phyloP scores from a whole-genome alignment of 2,113 vertebrate genomes.

The Brachypodius melanocephalos region DNA sequence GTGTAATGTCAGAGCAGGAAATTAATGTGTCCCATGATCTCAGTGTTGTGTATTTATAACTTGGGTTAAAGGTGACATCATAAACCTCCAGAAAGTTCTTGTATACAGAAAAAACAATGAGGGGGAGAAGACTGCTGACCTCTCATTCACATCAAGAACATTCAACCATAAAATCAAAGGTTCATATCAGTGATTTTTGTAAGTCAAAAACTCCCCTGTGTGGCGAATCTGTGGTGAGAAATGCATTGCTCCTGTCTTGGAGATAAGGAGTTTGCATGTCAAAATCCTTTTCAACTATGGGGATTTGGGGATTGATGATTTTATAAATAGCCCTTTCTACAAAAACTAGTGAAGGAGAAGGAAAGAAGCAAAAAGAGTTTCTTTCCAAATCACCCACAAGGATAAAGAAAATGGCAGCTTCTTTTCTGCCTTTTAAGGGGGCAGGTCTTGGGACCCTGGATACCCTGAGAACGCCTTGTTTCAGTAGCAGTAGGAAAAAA shows the following conservation, averaged over 20 bases:
- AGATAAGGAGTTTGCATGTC: not conserved
- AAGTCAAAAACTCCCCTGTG: not conserved
- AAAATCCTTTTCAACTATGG: not conserved
- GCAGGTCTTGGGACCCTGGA: not conserved
- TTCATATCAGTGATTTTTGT: constrained; percentile 4
- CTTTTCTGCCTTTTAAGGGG: not conserved
- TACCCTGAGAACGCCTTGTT: not conserved
- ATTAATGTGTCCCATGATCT: constrained; percentile 34
- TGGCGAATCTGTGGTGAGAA: not conserved
- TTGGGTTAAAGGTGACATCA: constrained; percentile 49
- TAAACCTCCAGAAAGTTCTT: constrained; percentile 54
- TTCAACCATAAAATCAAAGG: constrained; percentile 46
- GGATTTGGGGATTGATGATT: not conserved
- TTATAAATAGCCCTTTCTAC: not conserved
- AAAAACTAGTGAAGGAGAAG: not conserved
- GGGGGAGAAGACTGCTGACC: constrained; percentile 42
- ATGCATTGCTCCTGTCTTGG: not conserved
- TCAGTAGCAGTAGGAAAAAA: not conserved
- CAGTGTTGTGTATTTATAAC: constrained; percentile 36
- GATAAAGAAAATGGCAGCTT: not conserved
- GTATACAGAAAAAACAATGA: constrained; percentile 55
- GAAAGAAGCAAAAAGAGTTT: not conserved
- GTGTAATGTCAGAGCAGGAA: constrained; percentile 41
- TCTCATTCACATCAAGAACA: constrained; percentile 38
- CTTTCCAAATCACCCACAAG: not conserved